Evolutionary conservation across 1,140 invertebrate genomes (phyloP), one percentile per base, ranked within the genome.

Genomic region (Druon quercuslanigerum): DNA sequence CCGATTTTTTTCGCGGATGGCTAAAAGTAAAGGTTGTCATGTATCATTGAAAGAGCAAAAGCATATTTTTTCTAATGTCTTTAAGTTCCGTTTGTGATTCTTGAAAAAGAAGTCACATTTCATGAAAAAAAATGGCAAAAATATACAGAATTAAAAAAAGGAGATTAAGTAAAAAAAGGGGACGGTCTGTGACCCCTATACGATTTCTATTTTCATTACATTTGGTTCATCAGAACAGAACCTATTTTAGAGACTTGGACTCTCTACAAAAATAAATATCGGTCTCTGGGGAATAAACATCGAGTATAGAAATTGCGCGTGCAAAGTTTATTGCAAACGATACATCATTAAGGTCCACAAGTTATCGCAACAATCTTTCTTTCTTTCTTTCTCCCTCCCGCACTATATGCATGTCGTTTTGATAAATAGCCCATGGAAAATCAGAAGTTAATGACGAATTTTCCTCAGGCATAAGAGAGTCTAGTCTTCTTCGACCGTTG

Each of bases 371-470:
- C 25, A 2, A 33, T 16, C 54, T 16, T 19, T 78, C 51, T 51
- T 8, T 16, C 54, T 16, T 19, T 78, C 51, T 51, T 8, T 72
- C 74, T 72, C 51, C 51, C 19, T 73, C 12, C n/a, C 17, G 16
- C 17, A 51, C 56, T 51, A 46, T 17, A 51, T 50, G 56, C 50
- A 81, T 51, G 77, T 72, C 79, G 81, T 82, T 79, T 72, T 84
- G 83, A 83, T 75, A 79, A 84, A 84, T 84, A 73, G 70, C 60
- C 20, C 11, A 50, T 73, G 77, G 57, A 66, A 76, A 54, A 50
- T 56, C 17, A 50, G 75, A 77, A 75, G 77, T 84, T 84, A 84
- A 84, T 84, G 81, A 81, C 83, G 50, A 84, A 76, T 75, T 83
- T 83, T 81, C 75, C 51, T 81, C 71, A 51, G 71, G 74, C 16